Conservation (phyloP, 2,113 vertebrate genomes). For the Xenopus tropicalis region UCB_Xtro_10.0 CM004444.2:175661501-175662000, state of each 20-base stretch:
- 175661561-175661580: too few species aligned
- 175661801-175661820: neutral
- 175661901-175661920: conserved; percentile 17
- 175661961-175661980: conserved; percentile 29
- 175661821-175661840: neutral
- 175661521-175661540: too few species aligned
- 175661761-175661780: neutral
- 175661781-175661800: conserved; percentile 1
- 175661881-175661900: conserved; percentile 23
- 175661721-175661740: neutral
- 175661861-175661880: conserved; percentile 7
- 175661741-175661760: neutral
- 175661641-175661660: conserved; percentile 46
- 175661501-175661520: too few species aligned
- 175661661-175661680: conserved; percentile 50
- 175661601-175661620: conserved; percentile 45
- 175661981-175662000: conserved; percentile 17
- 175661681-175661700: conserved; percentile 43
- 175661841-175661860: too few species aligned
- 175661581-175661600: too few species aligned
- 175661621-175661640: conserved; percentile 51
- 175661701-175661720: neutral
- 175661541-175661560: too few species aligned
- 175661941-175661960: conserved; percentile 13
- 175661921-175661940: conserved; percentile 30